Evolutionary conservation across 2,113 vertebrate genomes (phyloP).

Genomic region (Tauraco erythrolophus): DNA sequence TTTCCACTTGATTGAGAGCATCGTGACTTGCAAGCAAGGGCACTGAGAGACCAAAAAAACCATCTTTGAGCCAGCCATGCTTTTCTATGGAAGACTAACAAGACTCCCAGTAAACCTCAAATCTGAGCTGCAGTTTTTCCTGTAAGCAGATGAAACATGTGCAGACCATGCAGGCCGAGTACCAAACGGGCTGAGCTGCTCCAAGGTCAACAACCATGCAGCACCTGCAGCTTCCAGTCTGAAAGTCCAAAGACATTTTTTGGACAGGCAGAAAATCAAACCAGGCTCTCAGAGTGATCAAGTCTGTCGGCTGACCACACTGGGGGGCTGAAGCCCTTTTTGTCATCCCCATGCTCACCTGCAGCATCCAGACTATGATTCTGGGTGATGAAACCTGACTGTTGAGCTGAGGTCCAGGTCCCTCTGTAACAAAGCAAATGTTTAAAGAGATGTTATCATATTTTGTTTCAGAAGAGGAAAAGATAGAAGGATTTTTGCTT

Average conservation of each 20-base stretch:
- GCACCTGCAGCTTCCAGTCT: background rate
- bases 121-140: background rate
- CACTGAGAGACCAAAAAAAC: background rate
- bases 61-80: background rate
- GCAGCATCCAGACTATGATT: background rate
- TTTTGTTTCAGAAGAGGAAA: background rate
- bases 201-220: background rate
- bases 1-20: background rate
- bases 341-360: background rate
- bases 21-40: background rate
- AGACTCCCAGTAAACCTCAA: background rate
- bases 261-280: background rate
- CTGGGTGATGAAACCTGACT: background rate
- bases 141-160: background rate
- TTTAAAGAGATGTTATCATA: background rate
- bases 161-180: fast-evolving
- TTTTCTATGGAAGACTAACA: background rate
- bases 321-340: background rate
- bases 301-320: background rate
- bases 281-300: background rate
- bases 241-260: background rate
- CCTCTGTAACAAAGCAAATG: background rate
- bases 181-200: background rate
- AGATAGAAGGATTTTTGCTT: background rate
- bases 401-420: background rate